phyloP scores from a whole-genome alignment of 2,888 invertebrate species.

The Chorisops tibialis region DNA sequence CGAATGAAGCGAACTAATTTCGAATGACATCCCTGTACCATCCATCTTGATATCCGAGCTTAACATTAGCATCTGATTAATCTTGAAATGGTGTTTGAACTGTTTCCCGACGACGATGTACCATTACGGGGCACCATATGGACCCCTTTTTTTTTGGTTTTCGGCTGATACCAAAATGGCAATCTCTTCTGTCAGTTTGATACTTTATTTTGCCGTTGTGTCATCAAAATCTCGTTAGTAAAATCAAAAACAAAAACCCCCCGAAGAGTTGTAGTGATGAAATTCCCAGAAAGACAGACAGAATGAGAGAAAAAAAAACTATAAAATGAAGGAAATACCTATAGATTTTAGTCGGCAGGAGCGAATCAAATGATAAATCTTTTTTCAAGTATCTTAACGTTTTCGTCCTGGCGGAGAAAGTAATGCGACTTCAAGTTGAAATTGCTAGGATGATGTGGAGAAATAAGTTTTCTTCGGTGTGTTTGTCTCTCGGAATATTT shows the following conservation, averaged over 20 bases:
- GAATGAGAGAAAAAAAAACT: not conserved
- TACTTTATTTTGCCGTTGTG: conserved; percentile 38
- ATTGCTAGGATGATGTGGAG: too few species aligned
- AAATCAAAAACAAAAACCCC: conserved; percentile 34
- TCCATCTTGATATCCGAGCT: not conserved
- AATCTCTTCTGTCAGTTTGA: conserved; percentile 5
- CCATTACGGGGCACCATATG: conserved; percentile 30
- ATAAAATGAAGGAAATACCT: not conserved
- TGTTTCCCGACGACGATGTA: not conserved
- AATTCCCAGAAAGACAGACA: too few species aligned
- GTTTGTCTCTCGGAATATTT: too few species aligned
- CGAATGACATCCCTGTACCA: conserved; percentile 17
- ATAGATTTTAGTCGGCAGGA: not conserved
- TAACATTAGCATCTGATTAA: conserved; percentile 31
- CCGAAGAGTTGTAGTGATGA: not conserved
- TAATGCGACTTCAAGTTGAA: too few species aligned
- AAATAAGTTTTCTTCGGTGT: too few species aligned
- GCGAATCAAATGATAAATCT: conserved; percentile 7
- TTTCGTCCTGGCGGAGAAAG: too few species aligned
- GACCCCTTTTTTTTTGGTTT: conserved; percentile 6
- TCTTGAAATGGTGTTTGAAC: conserved; percentile 10
- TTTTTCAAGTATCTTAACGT: not conserved
- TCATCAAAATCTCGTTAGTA: conserved; percentile 45
- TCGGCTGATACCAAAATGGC: not conserved
- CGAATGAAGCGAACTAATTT: conserved; percentile 28